These are phyloP conservation scores for Tetramorium bicarinatum DNA, from an alignment of 2,888 invertebrate genomes.

Conservation along the genomic window DNA sequence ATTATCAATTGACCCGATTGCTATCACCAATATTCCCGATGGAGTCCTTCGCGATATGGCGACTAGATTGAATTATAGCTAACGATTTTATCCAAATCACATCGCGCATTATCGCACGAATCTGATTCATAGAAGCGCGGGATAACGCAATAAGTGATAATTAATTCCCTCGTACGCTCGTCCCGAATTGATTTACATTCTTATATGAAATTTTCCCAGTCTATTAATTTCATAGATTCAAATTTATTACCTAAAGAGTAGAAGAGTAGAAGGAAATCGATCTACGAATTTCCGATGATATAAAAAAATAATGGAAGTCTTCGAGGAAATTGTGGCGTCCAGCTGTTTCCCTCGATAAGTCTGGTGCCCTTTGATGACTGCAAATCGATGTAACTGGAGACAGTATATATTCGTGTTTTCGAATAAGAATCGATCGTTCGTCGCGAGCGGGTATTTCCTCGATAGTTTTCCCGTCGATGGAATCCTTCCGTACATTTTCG, in stretches of 20 bases:
- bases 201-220: not conserved
- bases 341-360: not conserved
- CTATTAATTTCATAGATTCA: not conserved
- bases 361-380: not conserved
- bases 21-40: slow-evolving; percentile 66
- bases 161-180: not conserved
- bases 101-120: slow-evolving; percentile 36
- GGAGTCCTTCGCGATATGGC: slow-evolving; percentile 29
- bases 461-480: not conserved
- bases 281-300: not conserved
- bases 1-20: slow-evolving; percentile 69
- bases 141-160: not conserved
- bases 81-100: slow-evolving; percentile 39
- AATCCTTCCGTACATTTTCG: slow-evolving; percentile 41
- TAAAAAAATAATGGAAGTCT: not conserved
- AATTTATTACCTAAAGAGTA: not conserved
- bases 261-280: not conserved
- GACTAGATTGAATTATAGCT: slow-evolving; percentile 37
- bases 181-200: slow-evolving; percentile 12
- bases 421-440: not conserved
- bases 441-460: slow-evolving; percentile 25
- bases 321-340: not conserved
- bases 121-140: slow-evolving; percentile 49
- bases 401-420: not conserved
- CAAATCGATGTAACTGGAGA: not conserved